Base-by-base conservation (phyloP, 2,888 invertebrate genomes). In the Hemistola chrysoprasaria region DNA sequence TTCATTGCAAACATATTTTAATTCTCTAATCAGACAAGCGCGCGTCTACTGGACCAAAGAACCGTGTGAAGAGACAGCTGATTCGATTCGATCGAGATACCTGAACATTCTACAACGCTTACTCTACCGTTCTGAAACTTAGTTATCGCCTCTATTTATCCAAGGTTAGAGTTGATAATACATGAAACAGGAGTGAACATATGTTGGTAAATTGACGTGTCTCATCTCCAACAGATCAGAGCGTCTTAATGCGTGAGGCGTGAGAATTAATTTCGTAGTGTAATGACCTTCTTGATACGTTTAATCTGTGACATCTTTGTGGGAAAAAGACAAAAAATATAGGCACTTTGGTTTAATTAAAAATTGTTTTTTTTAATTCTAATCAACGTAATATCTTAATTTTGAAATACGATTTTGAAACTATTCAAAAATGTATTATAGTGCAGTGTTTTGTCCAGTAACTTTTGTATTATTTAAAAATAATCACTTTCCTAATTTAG, bases 201-300 rank as follows among this genome's bases (percentile, higher is more conserved):
- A 62, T 40, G 22, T 56, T 69, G 49, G 70, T 57, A 39, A 53
- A 62, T 63, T 62, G 64, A 71, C 65, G 62, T 62, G 68, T 73
- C 71, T 73, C 75, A 76, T 76, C 75, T 78, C 66, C 59, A 66
- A 65, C 65, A 65, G 71, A 74, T 70, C 72, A 69, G 56, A 74
- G 69, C 73, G 62, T 75, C 74, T 76, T 76, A 78, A 76, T 72
- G 71, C 71, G 59, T 72, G 67, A 63, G 62, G 63, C 74, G 83
- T 83, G 85, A 81, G 85, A 85, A 85, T 83, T 81, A 80, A 84
- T 81, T 78, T 75, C 60, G 69, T 70, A 64, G 77, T 71, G 65
- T 74, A 79, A 78, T 75, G 78, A 80, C 79, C 79, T 79, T 77
- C 68, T 61, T 50, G 63, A 61, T 59, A 64, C 53, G 59, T 54